Evolutionary conservation across 2,797 vertebrate species (phyloP).

Genomic region (Taenioides sp.): DNA sequence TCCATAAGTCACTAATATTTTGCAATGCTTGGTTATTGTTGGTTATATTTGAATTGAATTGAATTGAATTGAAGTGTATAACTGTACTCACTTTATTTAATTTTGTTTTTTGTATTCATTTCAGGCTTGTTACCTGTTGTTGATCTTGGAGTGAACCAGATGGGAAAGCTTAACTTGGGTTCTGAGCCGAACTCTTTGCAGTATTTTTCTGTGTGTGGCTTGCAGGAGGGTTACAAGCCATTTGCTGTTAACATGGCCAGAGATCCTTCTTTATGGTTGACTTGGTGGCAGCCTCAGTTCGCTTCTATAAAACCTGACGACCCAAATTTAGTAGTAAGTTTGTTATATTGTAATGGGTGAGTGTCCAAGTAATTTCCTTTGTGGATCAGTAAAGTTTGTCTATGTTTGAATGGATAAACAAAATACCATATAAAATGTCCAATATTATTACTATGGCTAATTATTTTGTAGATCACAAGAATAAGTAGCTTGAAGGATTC

Average conservation of each 20-base stretch:
- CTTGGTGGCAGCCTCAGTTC: conserved; percentile 89
- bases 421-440: not conserved
- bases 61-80: too few species aligned
- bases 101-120: not conserved
- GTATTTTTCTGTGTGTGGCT: conserved; percentile 88
- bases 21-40: not conserved
- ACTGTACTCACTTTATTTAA: not conserved
- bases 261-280: conserved; percentile 90
- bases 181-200: conserved; percentile 84
- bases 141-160: conserved; percentile 87
- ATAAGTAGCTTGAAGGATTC: conserved; percentile 83
- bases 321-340: conserved; percentile 83
- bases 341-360: not conserved
- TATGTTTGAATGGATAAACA: not conserved
- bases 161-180: conserved; percentile 90
- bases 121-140: conserved; percentile 90
- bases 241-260: conserved; percentile 91
- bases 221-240: conserved; percentile 92
- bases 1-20: not conserved
- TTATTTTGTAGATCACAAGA: conserved; percentile 81
- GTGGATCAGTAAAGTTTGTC: not conserved
- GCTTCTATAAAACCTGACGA: conserved; percentile 82
- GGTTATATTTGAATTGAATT: not conserved
- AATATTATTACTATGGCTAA: conserved; percentile 21
- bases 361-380: not conserved